Evolutionary conservation across 2,797 vertebrate species (phyloP).

Genomic region (Alectoris magna): DNA sequence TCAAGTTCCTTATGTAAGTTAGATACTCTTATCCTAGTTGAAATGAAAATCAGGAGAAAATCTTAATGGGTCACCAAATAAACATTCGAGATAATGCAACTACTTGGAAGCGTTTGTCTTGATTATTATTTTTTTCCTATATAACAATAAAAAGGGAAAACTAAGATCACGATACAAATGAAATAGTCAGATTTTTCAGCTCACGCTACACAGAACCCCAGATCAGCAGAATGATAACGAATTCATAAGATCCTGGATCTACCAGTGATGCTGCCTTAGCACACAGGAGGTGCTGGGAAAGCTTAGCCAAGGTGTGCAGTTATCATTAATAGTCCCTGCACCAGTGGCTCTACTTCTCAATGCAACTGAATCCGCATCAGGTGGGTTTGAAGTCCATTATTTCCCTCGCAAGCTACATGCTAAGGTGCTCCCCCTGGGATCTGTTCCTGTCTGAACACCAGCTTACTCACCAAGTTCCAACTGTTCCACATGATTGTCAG

Average conservation of each 20-base stretch:
- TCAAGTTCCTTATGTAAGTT: neutral
- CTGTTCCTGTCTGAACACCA: neutral
- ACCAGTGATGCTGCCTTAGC: rapidly evolving
- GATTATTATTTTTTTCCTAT: too few relatives aligned
- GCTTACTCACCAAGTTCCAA: neutral
- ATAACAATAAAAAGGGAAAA: neutral
- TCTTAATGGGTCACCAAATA: neutral
- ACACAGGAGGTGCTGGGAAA: neutral
- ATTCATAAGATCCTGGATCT: neutral
- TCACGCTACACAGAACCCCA: neutral
- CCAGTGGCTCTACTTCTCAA: neutral
- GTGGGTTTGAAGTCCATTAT: neutral
- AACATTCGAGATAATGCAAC: neutral
- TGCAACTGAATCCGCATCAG: rapidly evolving
- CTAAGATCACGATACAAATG: rapidly evolving
- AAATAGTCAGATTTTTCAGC: neutral
- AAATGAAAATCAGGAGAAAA: neutral
- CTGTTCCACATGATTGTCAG: neutral
- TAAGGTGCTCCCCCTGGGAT: neutral
- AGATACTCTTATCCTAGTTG: neutral
- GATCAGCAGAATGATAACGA: rapidly evolving
- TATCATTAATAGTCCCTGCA: neutral
- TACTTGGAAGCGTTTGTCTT: neutral
- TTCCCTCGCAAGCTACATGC: neutral
- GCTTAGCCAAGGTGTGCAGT: neutral